phyloP scores from a whole-genome alignment of 2,113 vertebrate species.

The Acinonyx jubatus region DNA sequence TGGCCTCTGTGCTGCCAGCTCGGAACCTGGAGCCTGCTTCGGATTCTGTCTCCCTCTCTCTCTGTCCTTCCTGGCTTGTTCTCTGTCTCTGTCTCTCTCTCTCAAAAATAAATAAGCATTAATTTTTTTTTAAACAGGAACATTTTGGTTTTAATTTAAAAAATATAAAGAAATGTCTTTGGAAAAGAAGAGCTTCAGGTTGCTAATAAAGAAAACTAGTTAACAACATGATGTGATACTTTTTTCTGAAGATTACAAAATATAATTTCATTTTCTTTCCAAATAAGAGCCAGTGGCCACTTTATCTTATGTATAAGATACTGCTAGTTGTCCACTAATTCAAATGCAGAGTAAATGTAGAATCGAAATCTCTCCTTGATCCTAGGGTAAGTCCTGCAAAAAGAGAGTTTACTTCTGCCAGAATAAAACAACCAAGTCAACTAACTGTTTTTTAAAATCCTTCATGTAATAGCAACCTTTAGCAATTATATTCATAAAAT shows the following conservation, averaged over 20 bases:
- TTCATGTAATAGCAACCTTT: background rate
- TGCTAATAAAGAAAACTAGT: background rate
- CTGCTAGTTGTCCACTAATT: background rate
- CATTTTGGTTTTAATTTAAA: background rate
- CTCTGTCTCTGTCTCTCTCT: no score
- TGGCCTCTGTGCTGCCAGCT: no score
- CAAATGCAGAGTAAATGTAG: background rate
- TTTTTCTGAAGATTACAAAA: background rate
- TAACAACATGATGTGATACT: background rate
- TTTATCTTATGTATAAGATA: background rate
- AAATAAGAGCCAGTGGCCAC: background rate
- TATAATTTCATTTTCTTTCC: background rate
- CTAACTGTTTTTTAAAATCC: background rate
- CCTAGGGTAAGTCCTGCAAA: background rate
- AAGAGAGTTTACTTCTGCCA: background rate
- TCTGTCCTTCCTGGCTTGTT: no score
- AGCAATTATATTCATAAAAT: background rate
- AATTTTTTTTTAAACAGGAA: background rate
- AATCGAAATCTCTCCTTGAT: background rate
- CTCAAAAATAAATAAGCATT: no score
- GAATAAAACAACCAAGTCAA: background rate
- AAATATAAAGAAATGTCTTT: constrained; percentile 6
- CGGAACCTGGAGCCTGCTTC: no score
- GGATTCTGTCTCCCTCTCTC: no score
- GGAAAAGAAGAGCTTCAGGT: background rate